Evolutionary conservation across 2,888 invertebrate genomes (phyloP), one percentile per base, ranked within the genome.

Genomic region (Scaptomyza parva): DNA sequence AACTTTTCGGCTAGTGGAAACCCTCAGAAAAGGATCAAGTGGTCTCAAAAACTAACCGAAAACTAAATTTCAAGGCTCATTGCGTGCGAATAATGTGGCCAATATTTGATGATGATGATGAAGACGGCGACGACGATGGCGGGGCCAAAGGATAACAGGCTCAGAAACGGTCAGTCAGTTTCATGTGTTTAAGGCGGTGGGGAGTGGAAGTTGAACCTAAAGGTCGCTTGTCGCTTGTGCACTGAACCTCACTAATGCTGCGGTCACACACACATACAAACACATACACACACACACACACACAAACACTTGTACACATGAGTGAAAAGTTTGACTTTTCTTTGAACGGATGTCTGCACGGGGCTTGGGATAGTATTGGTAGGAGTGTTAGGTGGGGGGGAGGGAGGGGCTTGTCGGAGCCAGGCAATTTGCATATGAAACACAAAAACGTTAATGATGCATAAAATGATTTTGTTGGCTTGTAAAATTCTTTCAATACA

Each of bases 51-150:
- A 80, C 86, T 88, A 86, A 74, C 79, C 86, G 67, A 84, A 87
- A 83, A 84, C 86, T 88, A 86, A 84, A 84, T 84, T 84, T 84
- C 88, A 84, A 84, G 84, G 88, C 84, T 84, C 84, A 84, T 84
- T 84, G 84, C 80, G 78, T 88, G 86, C 84, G 78, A 83, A 84
- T 88, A 84, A 88, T 88, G 86, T 88, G 84, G 82, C 82, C 82
- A 85, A 70, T 69, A 51, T 47, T 64, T 47, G 76, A 76, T 39
- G 33, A 53, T 14, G 33, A 53, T 14, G 44, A 26, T 12, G 2
- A 17, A 2, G 17, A 12, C 39, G 39, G 5, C 12, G 11, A 5
- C 28, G 47, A 51, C 20, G 33, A 26, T 37, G 50, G 57, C 57
- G 35, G 45, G 35, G 61, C 22, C 39, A 55, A 76, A 48, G 57